Percentiles rank a stretch among this genome's conserved stretches.
Conservation (phyloP, 2,113 vertebrate genomes). For the Forbesichthys agassizii region DNA sequence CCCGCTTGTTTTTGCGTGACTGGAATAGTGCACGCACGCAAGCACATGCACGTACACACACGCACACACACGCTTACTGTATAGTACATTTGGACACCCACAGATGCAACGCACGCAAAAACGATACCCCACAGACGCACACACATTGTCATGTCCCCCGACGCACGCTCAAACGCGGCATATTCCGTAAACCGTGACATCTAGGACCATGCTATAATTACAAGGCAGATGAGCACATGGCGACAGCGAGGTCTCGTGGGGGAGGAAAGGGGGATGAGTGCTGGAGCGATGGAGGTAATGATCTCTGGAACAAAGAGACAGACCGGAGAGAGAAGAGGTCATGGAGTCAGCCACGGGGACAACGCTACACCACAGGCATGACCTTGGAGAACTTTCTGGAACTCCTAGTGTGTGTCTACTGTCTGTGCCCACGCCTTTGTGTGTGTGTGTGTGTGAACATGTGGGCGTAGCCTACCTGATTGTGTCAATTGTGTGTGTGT, state of each 20-base stretch:
- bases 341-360: slow-evolving; percentile 69
- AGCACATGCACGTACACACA: slow-evolving; percentile 6
- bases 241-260: slow-evolving; percentile 69
- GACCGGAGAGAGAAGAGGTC: slow-evolving; percentile 76
- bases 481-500: neutral
- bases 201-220: slow-evolving; percentile 81
- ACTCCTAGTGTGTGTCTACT: slow-evolving; percentile 51
- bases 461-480: neutral
- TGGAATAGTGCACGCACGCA: slow-evolving; percentile 26
- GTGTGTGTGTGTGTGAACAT: slow-evolving; percentile 3
- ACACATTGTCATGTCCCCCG: slow-evolving; percentile 20
- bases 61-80: slow-evolving; percentile 1
- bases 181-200: slow-evolving; percentile 76
- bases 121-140: slow-evolving; percentile 6
- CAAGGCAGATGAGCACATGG: slow-evolving; percentile 79
- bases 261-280: slow-evolving; percentile 3
- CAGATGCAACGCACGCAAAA: slow-evolving; percentile 16
- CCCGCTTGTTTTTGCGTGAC: slow-evolving; percentile 18
- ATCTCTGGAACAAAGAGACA: slow-evolving; percentile 71
- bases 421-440: neutral
- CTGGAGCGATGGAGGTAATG: slow-evolving; percentile 65
- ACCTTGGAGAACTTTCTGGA: slow-evolving; percentile 79
- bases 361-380: slow-evolving; percentile 67
- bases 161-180: slow-evolving; percentile 44
- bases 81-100: slow-evolving; percentile 24